Evolutionary conservation across 2,888 invertebrate genomes (phyloP), one percentile per base, ranked within the genome.

Genomic region (Cerastoderma edule): DNA sequence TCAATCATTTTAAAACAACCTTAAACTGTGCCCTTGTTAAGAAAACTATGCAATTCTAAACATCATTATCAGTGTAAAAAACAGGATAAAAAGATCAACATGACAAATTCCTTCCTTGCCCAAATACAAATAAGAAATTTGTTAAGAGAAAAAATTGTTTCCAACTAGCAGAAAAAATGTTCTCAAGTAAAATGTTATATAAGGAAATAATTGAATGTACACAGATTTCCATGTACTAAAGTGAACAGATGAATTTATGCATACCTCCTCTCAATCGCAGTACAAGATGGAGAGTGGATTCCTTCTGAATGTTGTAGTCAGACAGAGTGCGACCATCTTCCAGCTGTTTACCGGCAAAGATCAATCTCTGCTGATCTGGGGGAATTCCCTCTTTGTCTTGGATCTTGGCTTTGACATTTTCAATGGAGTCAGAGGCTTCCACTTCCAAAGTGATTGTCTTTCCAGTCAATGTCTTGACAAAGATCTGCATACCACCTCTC

Each of bases 271-370:
- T 95, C 87, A 99, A 95, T 94, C 98, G 96, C 78, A 99, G 95
- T 79, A 98, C 98, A 94, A 94, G 87, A 93, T 98, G 98, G 84
- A 98, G 95, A 19, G 98, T 98, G 0, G 98, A 98, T 93, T 97
- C 97, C 93, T 98, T 98, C 93, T 98, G 97, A 91, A 98, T 98
- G 93, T 98, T 98, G 93, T 98, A 98, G 92, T 98, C 98, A 0
- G 96, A 96, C 44, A 98, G 94, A 1, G 98, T 98, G 68, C 97
- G 95, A 2, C 97, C 98, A 95, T 98, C 98, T 94, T 98, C 98
- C 90, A 98, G 93, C 94, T 98, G 98, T 93, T 98, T 98, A 70
- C 98, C 98, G 87, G 97, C 97, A 93, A 98, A 98, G 93, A 97
- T 97, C 93, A 97, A 94, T 90, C 97, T 95, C 93, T 97, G 97